phyloP scores from a whole-genome alignment of 2,797 vertebrate genomes.

The Philypnodon macrostomus region DNA sequence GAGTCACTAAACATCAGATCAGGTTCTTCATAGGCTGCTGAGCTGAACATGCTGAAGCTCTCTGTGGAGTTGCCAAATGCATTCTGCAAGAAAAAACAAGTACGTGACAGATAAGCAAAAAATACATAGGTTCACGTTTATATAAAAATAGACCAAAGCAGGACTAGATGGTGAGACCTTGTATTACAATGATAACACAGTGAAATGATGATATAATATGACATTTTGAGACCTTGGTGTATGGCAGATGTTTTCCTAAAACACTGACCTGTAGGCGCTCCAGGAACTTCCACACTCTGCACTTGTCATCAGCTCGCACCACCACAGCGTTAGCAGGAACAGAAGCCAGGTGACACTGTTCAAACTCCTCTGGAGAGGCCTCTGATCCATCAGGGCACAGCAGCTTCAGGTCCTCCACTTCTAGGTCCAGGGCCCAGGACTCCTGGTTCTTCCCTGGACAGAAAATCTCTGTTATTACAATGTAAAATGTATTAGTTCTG shows the following conservation, averaged over 20 bases:
- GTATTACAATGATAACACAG: too few species aligned
- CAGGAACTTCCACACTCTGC: conserved; percentile 80
- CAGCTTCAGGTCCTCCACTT: conserved; percentile 82
- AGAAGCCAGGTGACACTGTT: conserved; percentile 76
- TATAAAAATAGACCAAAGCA: too few species aligned
- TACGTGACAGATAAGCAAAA: conserved; percentile 40
- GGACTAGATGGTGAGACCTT: too few species aligned
- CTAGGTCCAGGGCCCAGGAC: conserved; percentile 81
- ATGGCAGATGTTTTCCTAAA: too few species aligned
- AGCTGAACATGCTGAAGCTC: conserved; percentile 80
- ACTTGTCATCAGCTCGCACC: conserved; percentile 78
- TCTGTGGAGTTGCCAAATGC: conserved; percentile 71
- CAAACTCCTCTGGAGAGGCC: conserved; percentile 61
- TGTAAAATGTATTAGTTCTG: too few species aligned
- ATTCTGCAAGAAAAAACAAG: conserved; percentile 60
- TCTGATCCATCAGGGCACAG: conserved; percentile 79
- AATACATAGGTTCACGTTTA: conserved; percentile 18
- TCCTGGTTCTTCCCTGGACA: conserved; percentile 78
- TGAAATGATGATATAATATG: too few species aligned
- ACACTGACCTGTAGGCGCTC: conserved; percentile 77
- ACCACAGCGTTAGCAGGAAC: conserved; percentile 79
- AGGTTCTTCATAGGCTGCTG: conserved; percentile 69
- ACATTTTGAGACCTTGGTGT: too few species aligned
- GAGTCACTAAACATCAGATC: conserved; percentile 79
- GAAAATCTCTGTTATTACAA: too few species aligned